Conservation (phyloP, 1,140 invertebrate species). For the Procambarus virginalis region DNA sequence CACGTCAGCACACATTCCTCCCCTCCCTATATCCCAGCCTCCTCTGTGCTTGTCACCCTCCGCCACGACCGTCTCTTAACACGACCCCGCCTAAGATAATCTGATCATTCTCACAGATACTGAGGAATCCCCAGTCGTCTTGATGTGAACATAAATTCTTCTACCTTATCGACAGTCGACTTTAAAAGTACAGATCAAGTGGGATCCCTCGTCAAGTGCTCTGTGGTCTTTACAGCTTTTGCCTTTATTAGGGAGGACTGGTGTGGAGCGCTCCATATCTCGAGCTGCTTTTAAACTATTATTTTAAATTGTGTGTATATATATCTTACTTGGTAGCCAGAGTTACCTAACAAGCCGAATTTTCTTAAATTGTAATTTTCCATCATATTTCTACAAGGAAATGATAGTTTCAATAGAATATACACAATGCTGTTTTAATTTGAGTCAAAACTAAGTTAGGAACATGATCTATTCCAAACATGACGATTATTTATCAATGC, state of each 20-base stretch:
- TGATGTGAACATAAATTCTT: conserved; percentile 31
- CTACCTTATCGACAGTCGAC: conserved; percentile 20
- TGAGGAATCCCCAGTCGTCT: not conserved
- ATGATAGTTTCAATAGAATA: too few species aligned
- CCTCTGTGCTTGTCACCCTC: not conserved
- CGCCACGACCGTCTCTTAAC: not conserved
- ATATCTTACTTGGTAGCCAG: too few species aligned
- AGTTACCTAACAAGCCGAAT: too few species aligned
- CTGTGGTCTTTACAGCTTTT: conserved; percentile 24
- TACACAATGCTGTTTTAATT: too few species aligned
- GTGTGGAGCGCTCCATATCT: too few species aligned
- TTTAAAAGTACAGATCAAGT: conserved; percentile 15
- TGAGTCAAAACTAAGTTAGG: too few species aligned
- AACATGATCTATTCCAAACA: too few species aligned
- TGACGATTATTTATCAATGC: too few species aligned
- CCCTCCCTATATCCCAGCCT: not conserved
- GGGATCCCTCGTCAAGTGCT: conserved; percentile 18
- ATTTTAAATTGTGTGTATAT: too few species aligned
- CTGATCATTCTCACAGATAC: conserved; percentile 1
- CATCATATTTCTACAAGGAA: too few species aligned
- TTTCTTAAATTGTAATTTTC: too few species aligned
- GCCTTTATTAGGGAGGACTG: not conserved
- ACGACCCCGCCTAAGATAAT: not conserved
- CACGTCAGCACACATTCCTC: not conserved
- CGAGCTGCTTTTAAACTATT: too few species aligned